phyloP scores from a whole-genome alignment of 2,888 invertebrate genomes.

The Hydrotaea diabolus region DNA sequence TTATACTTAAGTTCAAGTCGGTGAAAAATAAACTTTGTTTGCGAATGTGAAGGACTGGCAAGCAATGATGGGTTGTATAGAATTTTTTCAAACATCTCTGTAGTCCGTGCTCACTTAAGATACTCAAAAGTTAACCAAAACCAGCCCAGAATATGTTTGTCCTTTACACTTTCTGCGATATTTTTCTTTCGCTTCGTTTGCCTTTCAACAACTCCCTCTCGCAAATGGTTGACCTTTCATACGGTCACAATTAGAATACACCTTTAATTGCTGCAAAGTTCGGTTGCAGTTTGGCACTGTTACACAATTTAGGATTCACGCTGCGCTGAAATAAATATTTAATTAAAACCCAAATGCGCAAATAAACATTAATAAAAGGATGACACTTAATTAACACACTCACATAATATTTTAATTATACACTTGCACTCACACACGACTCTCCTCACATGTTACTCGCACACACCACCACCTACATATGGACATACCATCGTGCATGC shows the following conservation, averaged over 20 bases:
- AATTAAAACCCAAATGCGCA: constrained; percentile 65
- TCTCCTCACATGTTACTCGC: no score
- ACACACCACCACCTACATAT: neutral
- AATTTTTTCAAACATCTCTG: no score
- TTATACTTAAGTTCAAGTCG: no score
- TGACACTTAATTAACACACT: constrained; percentile 65
- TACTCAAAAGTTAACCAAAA: no score
- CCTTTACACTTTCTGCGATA: no score
- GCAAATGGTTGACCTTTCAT: neutral
- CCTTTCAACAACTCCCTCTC: neutral
- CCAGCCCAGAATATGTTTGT: no score
- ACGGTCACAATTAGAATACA: neutral
- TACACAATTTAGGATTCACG: constrained; percentile 23
- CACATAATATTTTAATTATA: constrained; percentile 43
- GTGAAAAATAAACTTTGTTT: no score
- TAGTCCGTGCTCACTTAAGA: no score
- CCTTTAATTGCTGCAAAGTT: neutral
- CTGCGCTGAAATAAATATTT: constrained; percentile 51
- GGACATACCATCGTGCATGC: neutral
- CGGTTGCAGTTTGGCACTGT: neutral
- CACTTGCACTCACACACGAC: constrained; percentile 25
- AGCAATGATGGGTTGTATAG: no score
- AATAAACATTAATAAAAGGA: constrained; percentile 58
- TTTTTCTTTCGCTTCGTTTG: neutral
- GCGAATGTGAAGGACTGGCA: no score